Base-by-base conservation (phyloP, 2,888 invertebrate species). In the Orthosia cruda region DNA sequence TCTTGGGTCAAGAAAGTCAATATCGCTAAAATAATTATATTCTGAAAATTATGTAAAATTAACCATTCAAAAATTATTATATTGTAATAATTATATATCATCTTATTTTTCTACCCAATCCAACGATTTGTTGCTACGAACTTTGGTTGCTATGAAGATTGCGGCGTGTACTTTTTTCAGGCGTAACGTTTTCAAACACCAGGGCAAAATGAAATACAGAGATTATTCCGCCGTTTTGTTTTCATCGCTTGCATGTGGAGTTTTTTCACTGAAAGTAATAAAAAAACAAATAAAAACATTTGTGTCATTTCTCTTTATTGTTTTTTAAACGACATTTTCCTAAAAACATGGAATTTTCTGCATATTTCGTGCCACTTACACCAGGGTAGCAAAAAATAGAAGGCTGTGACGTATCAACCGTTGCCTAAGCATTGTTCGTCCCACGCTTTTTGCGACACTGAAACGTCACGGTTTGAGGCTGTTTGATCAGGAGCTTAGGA, bases 261-360 rank as follows among this genome's bases (percentile, higher is more conserved):
- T 15, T 26, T 65, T 68, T 49, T 40, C 54, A 63, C 47, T 45
- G 13, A 62, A 58, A 40, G 18, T 13, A 54, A 57, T 66, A 71
- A 71, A 77, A 55, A 71, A 67, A 66, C 62, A 70, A 69, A 80
- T 45, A 23, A 84, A 84, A 84, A 85, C 63, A 83, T 85, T 85
- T 86, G 73, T 79, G 84, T 16, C 47, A 54, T 74, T 75, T 80
- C 67, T 70, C 72, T 77, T 85, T 86, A 87, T 87, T 86, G 79
- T 83, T 85, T 84, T 89, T 85, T 85, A 87, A 83, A 82, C 80
- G 76, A 81, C 75, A 87, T 93, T 88, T 88, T 92, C 93, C 92
- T 90, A 94, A 95, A 95, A 95, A 93, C 93, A 91, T 91, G 91
- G 92, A 92, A 94, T 94, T 95, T 95, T 96, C 95, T 96, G 95